Base-by-base conservation (phyloP, 2,113 vertebrate genomes). In the Chitala chitala region DNA sequence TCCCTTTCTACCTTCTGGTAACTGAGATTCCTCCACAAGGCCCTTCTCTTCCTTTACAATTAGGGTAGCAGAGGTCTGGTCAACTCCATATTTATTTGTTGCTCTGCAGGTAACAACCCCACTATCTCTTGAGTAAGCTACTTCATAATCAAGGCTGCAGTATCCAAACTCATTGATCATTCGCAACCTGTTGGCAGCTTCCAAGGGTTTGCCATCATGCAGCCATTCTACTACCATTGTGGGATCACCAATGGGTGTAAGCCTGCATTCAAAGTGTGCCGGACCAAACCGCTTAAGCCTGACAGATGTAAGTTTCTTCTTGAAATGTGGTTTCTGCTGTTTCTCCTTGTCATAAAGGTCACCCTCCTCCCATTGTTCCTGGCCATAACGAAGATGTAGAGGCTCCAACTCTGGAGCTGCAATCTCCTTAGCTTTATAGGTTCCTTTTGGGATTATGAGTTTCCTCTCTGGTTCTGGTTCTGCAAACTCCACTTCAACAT, bases 391-490 rank as follows among this genome's bases (percentile, higher is more conserved):
- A 65, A 95, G 80, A 78, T 95, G 94, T 73, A 95, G 90, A 20
- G 94, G 94, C 69, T 99, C 97, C 82, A 99, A 61, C 71, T 98
- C 97, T 0, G 97, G 97, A 66, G 97, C 92, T 24, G 96, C 93
- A 36, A 99, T 96, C 66, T 99, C 97, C 77, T 98, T 99, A 53
- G 96, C 96, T 85, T 91, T 95, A 72, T 99, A 99, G 10, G 93
- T 99, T 82, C 96, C 96, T 85, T 92, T 94, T 33, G 96, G 89
- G 78, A 99, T 95, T 51, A 99, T 93, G 66, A 98, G 85, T 75
- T 77, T 96, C 76, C 94, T 94, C 82, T 98, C 97, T 77, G 91
- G 86, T 82, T 94, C 93, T 63, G 96, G 96, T 75, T 93, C 94
- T 31, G 85, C 55, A 72, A 92, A 90, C 80, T 98, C 94, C 70